These are phyloP conservation scores for Oreochromis aureus DNA, from an alignment of 2,113 vertebrate species.

Conservation along the genomic window DNA sequence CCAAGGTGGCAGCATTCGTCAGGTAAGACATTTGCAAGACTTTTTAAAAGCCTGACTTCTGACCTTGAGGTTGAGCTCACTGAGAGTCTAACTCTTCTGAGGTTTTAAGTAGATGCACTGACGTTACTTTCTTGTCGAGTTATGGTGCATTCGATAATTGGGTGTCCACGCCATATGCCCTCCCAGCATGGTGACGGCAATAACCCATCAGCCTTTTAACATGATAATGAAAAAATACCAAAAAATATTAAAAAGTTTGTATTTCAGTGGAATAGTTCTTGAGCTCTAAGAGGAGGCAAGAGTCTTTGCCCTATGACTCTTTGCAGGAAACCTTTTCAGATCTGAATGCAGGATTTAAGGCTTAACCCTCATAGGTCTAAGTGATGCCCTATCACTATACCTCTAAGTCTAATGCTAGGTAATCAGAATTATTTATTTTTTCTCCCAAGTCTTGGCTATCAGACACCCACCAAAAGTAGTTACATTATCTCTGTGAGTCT, in stretches of 20 bases:
- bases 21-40: not conserved
- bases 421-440: not conserved
- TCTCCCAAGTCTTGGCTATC: not conserved
- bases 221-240: not conserved
- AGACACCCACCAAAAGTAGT: not conserved
- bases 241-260: not conserved
- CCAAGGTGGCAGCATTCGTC: not conserved
- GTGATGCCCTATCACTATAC: not conserved
- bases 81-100: not conserved
- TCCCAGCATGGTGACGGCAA: not conserved
- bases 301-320: not conserved
- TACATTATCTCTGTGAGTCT: not conserved
- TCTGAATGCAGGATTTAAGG: not conserved
- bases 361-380: not conserved
- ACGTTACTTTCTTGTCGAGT: not conserved
- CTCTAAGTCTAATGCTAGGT: not conserved
- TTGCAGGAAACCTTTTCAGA: not conserved
- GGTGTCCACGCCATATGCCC: not conserved
- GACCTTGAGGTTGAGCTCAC: not conserved
- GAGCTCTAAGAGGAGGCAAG: not conserved
- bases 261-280: not conserved
- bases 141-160: fast-evolving
- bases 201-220: not conserved
- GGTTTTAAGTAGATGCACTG: not conserved
- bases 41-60: not conserved